Conservation (phyloP, 1,140 invertebrate species). For the Carposina sasakii region DNA sequence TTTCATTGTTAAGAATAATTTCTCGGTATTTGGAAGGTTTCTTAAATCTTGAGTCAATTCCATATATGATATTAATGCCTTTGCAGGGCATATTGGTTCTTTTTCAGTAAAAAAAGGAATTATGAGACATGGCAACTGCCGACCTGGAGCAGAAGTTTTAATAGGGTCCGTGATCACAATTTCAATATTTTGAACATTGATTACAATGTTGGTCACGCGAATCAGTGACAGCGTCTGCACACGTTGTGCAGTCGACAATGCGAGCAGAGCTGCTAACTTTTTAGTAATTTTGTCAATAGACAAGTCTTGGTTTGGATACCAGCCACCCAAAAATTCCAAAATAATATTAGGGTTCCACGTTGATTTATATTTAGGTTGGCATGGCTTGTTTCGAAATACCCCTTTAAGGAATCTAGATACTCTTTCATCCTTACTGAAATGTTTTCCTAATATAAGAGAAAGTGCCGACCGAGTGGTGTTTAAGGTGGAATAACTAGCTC, state of each 20-base stretch:
- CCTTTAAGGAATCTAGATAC: constrained; percentile 11
- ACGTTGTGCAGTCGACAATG: constrained; percentile 16
- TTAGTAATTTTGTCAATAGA: background rate
- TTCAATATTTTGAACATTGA: background rate
- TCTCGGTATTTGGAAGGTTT: constrained; percentile 2
- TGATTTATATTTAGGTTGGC: constrained; percentile 6
- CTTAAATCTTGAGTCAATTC: background rate
- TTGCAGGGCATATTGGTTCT: constrained; percentile 11
- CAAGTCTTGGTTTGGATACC: constrained; percentile 6
- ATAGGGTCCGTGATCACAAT: constrained; percentile 10
- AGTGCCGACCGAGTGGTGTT: constrained; percentile 7
- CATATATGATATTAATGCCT: constrained; percentile 1
- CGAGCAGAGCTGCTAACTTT: constrained; percentile 9
- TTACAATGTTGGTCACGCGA: background rate
- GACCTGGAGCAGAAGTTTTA: constrained; percentile 5
- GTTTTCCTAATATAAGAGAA: constrained; percentile 6
- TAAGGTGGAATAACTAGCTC: constrained; percentile 7
- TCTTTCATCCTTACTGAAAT: background rate
- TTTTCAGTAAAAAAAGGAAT: constrained; percentile 5
- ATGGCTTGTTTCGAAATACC: constrained; percentile 6
- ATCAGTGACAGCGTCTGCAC: constrained; percentile 11
- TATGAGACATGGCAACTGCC: background rate
- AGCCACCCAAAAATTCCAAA: background rate
- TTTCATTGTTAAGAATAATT: constrained; percentile 9
- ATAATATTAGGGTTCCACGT: constrained; percentile 14